Base-by-base conservation (phyloP, 2,113 vertebrate species). In the Saimiri boliviensis region DNA sequence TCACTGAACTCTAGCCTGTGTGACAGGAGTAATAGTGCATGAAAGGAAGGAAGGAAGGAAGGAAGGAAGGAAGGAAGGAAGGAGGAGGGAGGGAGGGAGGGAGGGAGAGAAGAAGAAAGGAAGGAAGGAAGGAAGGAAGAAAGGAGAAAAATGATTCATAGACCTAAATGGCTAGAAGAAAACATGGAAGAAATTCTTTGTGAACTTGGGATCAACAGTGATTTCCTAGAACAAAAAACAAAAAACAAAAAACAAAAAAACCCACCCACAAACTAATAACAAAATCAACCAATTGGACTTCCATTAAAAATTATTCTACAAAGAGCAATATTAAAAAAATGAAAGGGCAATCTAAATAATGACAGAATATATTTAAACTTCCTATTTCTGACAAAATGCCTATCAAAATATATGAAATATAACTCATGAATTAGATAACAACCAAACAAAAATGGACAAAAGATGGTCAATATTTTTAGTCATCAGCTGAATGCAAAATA, bases 11-110 rank as follows among this genome's bases (percentile, higher is more conserved):
- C 52, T 17, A 52, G 52, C 52, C 52, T 52, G 52, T 52, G 49
- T 52, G 52, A 52, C 52, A 52, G 16, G 52, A 52, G 52, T 14
- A 52, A 52, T 52, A 52, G 16, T 17, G 16, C 52, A 52, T 17
- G 52, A 5, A 52, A 52, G 16, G 52, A 52, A 52, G 52, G 52
- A 17, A 52, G 49, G 49, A 17, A 52, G 49, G 49, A 49, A 52
- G 49, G 49, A 52, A 52, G 49, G 49, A 16, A 52, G 14, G 14
- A 16, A 52, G 49, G 49, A 4, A 52, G 52, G 16, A 17, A 17
- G 16, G 52, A 17, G 16, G 52, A 16, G 1, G 49, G 16, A 5
- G 0, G 17, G 16, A 16, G 0, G 16, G 52, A 52, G 4, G 52
- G 5, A 52, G 5, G 14, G 52, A 52, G 4, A 16, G 16, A 17